Evolutionary conservation across 2,113 vertebrate genomes (phyloP).

Genomic region (Silurus glanis): DNA sequence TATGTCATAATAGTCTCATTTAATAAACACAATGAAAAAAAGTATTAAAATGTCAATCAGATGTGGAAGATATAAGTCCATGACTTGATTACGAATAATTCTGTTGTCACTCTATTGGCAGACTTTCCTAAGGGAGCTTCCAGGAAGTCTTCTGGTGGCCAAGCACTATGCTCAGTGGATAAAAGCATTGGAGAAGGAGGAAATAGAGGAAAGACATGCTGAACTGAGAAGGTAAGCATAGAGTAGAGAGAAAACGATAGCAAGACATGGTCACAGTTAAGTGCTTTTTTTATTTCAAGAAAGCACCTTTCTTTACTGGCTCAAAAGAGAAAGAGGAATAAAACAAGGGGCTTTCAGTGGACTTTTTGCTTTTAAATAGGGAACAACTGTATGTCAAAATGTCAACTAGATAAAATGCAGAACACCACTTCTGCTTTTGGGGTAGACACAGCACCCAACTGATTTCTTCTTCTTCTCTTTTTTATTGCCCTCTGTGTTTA

Average conservation of each 20-base stretch:
- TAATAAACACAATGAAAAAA: neutral
- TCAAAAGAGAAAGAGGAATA: constrained; percentile 15
- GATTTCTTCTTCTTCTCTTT: constrained; percentile 46
- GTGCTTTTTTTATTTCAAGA: neutral
- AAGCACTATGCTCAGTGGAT: constrained; percentile 85
- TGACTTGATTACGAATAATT: neutral
- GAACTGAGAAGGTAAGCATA: constrained; percentile 79
- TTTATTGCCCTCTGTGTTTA: constrained; percentile 51
- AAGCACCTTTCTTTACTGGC: constrained; percentile 10
- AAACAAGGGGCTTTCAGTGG: constrained; percentile 58
- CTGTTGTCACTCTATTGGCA: constrained; percentile 60
- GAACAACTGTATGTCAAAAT: constrained; percentile 48
- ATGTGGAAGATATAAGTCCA: neutral
- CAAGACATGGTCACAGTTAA: neutral
- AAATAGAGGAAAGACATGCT: constrained; percentile 67
- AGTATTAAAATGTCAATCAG: neutral
- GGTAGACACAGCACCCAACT: constrained; percentile 46
- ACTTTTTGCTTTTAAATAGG: constrained; percentile 52
- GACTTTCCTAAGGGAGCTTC: constrained; percentile 91
- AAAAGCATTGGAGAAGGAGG: constrained; percentile 74
- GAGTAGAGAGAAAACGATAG: neutral
- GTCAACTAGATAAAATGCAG: constrained; percentile 51
- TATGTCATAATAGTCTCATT: neutral
- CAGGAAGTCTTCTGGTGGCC: constrained; percentile 80
- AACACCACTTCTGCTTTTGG: constrained; percentile 60